Percentiles rank a stretch among this genome's conserved stretches.
Conservation (phyloP, 2,797 vertebrate species). For the Coregonus suidteri region DNA sequence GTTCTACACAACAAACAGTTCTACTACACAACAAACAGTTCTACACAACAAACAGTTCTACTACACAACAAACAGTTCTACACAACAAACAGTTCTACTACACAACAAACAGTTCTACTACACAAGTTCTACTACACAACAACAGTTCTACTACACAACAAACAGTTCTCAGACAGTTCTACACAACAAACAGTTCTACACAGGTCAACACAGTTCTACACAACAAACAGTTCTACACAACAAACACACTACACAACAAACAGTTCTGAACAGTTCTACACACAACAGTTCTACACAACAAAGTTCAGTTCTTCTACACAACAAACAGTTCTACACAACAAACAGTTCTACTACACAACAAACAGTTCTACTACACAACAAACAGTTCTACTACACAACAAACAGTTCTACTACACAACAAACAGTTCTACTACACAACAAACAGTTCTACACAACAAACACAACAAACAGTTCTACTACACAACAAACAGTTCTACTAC, state of each 20-base stretch:
- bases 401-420: not conserved
- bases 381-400: not conserved
- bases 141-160: not conserved
- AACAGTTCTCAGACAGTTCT: not conserved
- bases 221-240: constrained; percentile 25
- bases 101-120: not conserved
- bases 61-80: no score
- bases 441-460: no score
- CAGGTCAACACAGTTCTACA: not conserved
- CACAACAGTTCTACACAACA: not conserved
- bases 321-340: not conserved
- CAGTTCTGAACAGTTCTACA: not conserved
- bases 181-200: not conserved
- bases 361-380: not conserved
- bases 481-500: not conserved
- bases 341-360: not conserved
- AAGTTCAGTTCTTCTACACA: not conserved
- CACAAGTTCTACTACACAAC: not conserved
- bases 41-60: not conserved
- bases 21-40: not conserved
- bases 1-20: not conserved
- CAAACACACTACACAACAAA: not conserved
- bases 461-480: not conserved
- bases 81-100: no score
- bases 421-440: no score